A percentile compares a stretch with the other conserved stretches of the same genome.
These are phyloP conservation scores for Philypnodon macrostomus DNA, from an alignment of 2,797 vertebrate species.

Conservation along the genomic window DNA sequence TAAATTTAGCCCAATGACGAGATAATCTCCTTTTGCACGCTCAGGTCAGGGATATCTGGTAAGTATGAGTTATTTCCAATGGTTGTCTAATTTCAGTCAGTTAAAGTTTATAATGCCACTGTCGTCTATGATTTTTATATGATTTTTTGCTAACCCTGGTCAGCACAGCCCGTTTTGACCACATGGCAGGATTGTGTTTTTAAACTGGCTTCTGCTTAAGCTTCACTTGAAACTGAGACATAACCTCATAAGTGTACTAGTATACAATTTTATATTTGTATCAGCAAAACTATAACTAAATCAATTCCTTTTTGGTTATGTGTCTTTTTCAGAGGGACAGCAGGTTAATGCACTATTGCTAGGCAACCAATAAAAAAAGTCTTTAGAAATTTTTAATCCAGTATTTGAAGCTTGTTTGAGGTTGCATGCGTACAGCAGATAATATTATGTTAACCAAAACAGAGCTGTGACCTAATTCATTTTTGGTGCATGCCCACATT, in stretches of 20 bases:
- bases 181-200: constrained; percentile 46
- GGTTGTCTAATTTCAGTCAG: constrained; percentile 80
- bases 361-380: constrained; percentile 58
- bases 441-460: constrained; percentile 31
- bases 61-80: neutral
- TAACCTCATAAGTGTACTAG: no score
- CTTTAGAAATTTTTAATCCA: constrained; percentile 32
- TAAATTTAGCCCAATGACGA: constrained; percentile 44
- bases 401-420: constrained; percentile 40
- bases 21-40: constrained; percentile 28
- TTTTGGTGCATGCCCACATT: constrained; percentile 41
- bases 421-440: constrained; percentile 51
- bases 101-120: constrained; percentile 75
- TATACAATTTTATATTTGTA: no score
- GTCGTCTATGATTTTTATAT: constrained; percentile 49
- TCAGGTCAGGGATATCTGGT: constrained; percentile 1
- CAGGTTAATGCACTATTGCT: constrained; percentile 64
- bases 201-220: constrained; percentile 64
- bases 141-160: constrained; percentile 56
- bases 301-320: constrained; percentile 49
- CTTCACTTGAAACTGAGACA: constrained; percentile 75
- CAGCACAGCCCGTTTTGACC: constrained; percentile 51
- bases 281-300: neutral
- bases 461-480: constrained; percentile 11
- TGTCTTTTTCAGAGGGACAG: constrained; percentile 71